Evolutionary conservation across 1,140 invertebrate species (phyloP).

Genomic region (Scaptomyza montana): DNA sequence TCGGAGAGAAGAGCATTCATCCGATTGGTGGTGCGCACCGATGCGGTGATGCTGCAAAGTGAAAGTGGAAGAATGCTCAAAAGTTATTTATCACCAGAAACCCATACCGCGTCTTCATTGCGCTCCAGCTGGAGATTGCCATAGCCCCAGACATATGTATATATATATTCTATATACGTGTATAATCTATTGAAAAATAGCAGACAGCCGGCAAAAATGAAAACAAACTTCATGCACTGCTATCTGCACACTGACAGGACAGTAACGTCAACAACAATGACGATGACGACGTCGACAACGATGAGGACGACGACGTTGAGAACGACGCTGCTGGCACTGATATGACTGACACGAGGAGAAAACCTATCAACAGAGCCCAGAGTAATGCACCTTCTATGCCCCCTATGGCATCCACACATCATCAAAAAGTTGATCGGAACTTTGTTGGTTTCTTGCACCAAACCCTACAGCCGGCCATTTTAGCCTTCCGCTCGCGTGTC

Average conservation of each 20-base stretch:
- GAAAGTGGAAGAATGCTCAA: conserved; percentile 35
- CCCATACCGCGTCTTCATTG: conserved; percentile 74
- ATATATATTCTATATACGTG: background rate
- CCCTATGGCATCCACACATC: conserved; percentile 53
- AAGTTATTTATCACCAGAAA: background rate
- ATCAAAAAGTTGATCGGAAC: conserved; percentile 46
- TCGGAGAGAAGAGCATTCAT: conserved; percentile 82
- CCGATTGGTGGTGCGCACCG: conserved; percentile 81
- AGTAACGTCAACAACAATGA: conserved; percentile 33
- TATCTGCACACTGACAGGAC: conserved; percentile 70
- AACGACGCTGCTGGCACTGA: conserved; percentile 32
- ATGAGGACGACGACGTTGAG: background rate
- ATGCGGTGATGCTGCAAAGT: conserved; percentile 73
- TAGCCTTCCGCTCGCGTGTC: conserved; percentile 65
- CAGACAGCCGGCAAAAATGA: conserved; percentile 47
- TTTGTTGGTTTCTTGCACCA: conserved; percentile 44
- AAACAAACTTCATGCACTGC: conserved; percentile 73
- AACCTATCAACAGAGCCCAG: conserved; percentile 26
- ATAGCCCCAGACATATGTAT: conserved; percentile 24
- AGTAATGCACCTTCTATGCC: background rate
- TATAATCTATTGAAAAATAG: conserved; percentile 3
- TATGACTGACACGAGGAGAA: conserved; percentile 59
- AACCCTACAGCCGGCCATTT: conserved; percentile 35
- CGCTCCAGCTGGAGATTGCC: conserved; percentile 61
- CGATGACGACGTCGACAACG: conserved; percentile 21